Evolutionary conservation across 2,888 invertebrate species (phyloP), one percentile per base, ranked within the genome.

Genomic region (Tortrix viridana): DNA sequence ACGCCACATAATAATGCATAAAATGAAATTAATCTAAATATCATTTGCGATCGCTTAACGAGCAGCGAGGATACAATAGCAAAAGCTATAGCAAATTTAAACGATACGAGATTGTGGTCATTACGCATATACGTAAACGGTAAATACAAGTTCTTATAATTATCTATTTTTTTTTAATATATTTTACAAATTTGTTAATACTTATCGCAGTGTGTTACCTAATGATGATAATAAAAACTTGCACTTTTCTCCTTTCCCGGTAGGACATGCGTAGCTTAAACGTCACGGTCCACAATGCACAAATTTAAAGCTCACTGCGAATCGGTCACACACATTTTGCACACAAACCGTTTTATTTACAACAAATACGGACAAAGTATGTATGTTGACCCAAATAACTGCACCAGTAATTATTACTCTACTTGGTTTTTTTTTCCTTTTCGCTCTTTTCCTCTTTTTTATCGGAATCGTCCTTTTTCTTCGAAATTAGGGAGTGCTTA

Each of bases 381-480:
- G 19, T 53, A 41, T 41, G 58, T 22, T 50, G 43, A 50, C 52
- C 18, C 23, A 44, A 18, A 22, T 43, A 47, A 47, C 43, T 63
- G 44, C 37, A 47, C 26, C 47, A 50, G 16, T 61, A 43, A 19
- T 47, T 26, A 32, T 14, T 50, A 1, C 3, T 32, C 41, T 67
- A 84, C 74, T 88, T 88, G 1, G 81, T 68, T 75, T 81, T 87
- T 66, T 82, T 88, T 59, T 86, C 86, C 73, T 85, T 88, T 60
- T 89, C 82, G 19, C 70, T 59, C 75, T 88, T 87, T 12, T 84
- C 85, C 43, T 87, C 81, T 68, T 83, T 85, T 38, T 74, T 74
- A n/a, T 82, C 60, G 4, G 77, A 73, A 37, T 84, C 89, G 16
- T 90, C 89, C 68, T 90, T 90, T 73, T 89, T 91, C 80, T 91